phyloP scores from a whole-genome alignment of 2,888 invertebrate species.

The Troides aeacus region DNA sequence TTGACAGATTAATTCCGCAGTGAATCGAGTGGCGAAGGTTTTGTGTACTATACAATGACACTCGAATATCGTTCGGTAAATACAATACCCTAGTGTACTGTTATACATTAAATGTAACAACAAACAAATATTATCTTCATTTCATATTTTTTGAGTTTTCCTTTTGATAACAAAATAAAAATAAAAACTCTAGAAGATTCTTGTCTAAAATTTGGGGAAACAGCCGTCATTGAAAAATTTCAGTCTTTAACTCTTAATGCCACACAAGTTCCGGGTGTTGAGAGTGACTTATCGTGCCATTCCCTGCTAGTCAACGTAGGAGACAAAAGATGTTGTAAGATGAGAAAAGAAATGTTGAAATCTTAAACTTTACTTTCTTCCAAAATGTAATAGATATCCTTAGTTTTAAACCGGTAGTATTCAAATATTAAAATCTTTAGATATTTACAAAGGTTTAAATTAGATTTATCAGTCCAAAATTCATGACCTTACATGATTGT shows the following conservation, averaged over 20 bases:
- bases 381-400: no score
- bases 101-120: neutral
- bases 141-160: neutral
- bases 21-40: slow-evolving; percentile 1
- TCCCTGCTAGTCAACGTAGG: no score
- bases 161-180: neutral
- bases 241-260: neutral
- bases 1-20: slow-evolving; percentile 4
- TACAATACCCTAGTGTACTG: neutral
- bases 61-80: neutral
- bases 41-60: neutral
- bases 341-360: no score
- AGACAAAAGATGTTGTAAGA: no score
- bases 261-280: no score
- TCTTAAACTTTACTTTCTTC: no score
- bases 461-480: no score
- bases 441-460: no score
- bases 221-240: neutral
- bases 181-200: neutral
- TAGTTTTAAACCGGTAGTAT: no score
- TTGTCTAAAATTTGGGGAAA: neutral
- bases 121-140: neutral
- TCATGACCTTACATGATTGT: no score
- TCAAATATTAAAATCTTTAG: no score
- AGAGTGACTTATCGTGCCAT: no score